phyloP scores from a whole-genome alignment of 2,888 invertebrate species.

The Trissoscelio sp. region DNA sequence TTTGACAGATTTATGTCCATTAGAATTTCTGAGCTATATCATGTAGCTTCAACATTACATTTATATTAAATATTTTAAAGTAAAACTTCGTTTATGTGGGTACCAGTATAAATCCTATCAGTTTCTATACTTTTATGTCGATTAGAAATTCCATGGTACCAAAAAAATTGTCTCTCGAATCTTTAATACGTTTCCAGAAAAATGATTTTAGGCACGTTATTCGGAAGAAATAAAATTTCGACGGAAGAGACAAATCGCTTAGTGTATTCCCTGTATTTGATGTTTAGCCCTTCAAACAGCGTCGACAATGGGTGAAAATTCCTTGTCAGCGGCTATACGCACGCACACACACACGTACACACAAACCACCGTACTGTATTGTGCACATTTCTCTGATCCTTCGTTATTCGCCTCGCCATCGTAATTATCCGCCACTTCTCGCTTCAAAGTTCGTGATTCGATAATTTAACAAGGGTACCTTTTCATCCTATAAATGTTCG shows the following conservation, averaged over 20 bases:
- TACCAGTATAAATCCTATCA: constrained; percentile 17
- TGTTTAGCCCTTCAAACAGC: constrained; percentile 3
- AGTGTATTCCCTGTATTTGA: constrained; percentile 1
- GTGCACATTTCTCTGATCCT: constrained; percentile 22
- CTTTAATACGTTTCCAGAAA: background rate
- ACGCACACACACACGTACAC: constrained; percentile 6
- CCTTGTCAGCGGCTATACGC: constrained; percentile 25
- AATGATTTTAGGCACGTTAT: background rate
- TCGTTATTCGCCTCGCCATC: constrained; percentile 30
- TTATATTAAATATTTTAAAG: constrained; percentile 28
- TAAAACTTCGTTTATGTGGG: constrained; percentile 4
- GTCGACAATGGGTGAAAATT: constrained; percentile 19
- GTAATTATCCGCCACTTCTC: constrained; percentile 40
- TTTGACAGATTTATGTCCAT: too few species aligned
- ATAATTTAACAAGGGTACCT: constrained; percentile 38
- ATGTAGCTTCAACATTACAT: background rate
- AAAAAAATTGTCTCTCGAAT: background rate
- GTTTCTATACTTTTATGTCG: constrained; percentile 19
- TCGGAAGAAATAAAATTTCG: background rate
- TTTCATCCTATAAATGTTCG: constrained; percentile 38
- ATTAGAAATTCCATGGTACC: background rate
- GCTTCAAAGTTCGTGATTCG: constrained; percentile 41
- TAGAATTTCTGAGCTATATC: background rate
- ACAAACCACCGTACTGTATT: too few species aligned
- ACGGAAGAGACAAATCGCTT: background rate